Percentiles rank a stretch among this genome's conserved stretches.
Evolutionary conservation across 2,113 vertebrate genomes (phyloP).

Genomic region (Ancistrus triradiatus): DNA sequence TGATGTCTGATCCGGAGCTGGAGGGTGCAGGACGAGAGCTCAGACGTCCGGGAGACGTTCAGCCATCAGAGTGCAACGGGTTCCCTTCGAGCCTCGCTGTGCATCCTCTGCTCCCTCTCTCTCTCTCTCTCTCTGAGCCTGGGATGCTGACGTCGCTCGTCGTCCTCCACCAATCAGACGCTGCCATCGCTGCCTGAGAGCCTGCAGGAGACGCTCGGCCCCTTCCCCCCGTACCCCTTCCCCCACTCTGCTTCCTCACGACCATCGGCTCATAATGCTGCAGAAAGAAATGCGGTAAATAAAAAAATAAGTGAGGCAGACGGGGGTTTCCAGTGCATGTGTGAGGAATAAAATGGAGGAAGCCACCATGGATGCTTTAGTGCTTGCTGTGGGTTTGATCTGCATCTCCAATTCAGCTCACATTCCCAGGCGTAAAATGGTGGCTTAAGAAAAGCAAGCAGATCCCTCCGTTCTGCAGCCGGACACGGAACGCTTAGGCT

Average conservation of each 20-base stretch:
- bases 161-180: constrained; percentile 59
- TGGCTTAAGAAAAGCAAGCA: no score
- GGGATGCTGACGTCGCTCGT: constrained; percentile 52
- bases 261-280: constrained; percentile 50
- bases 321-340: constrained; percentile 54
- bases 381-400: background rate
- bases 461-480: no score
- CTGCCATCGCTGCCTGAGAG: constrained; percentile 44
- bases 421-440: no score
- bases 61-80: constrained; percentile 52
- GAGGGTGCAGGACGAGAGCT: background rate
- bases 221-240: constrained; percentile 55
- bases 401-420: no score
- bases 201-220: constrained; percentile 58
- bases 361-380: background rate
- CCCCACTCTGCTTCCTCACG: constrained; percentile 63
- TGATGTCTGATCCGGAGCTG: constrained; percentile 39
- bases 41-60: constrained; percentile 40
- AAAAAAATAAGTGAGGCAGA: constrained; percentile 35
- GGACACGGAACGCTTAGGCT: no score
- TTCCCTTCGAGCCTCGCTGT: constrained; percentile 55
- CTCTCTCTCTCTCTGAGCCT: constrained; percentile 53
- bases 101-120: constrained; percentile 54
- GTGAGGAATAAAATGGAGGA: constrained; percentile 28
- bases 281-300: constrained; percentile 9